Percentiles rank a stretch among this genome's conserved stretches.
These are phyloP conservation scores for Scaptodrosophila latifasciaeformis DNA, from an alignment of 2,888 invertebrate species.

Conservation along the genomic window DNA sequence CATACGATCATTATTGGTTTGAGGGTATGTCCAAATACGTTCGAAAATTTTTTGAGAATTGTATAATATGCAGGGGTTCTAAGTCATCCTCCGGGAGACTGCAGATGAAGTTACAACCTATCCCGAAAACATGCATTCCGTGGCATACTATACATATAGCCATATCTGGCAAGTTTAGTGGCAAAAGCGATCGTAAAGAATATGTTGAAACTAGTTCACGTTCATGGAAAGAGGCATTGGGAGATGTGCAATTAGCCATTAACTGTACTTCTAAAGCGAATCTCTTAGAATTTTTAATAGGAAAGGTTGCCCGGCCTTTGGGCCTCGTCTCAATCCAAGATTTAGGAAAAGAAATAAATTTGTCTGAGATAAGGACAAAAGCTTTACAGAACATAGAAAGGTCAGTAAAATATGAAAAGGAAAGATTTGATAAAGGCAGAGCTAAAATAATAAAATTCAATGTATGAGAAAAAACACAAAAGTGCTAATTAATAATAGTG, in stretches of 20 bases:
- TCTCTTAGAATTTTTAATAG: too few species aligned
- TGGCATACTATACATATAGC: background rate
- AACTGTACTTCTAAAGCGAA: too few species aligned
- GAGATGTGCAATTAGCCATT: too few species aligned
- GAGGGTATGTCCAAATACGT: too few species aligned
- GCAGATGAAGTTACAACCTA: conserved; percentile 2
- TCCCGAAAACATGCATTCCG: conserved; percentile 1
- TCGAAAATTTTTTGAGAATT: too few species aligned
- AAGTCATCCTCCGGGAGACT: background rate
- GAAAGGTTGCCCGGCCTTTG: too few species aligned
- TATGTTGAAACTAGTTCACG: too few species aligned
- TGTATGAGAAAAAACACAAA: background rate
- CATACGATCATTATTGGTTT: too few species aligned
- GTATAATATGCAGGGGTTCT: too few species aligned
- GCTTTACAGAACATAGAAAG: conserved; percentile 3
- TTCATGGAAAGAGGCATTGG: too few species aligned
- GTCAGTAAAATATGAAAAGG: conserved; percentile 1
- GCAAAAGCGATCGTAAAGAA: background rate
- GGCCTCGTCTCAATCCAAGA: too few species aligned
- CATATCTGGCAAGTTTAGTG: background rate
- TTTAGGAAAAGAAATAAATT: too few species aligned
- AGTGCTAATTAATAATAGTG: conserved; percentile 1
- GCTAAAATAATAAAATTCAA: background rate
- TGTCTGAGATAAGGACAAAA: background rate
- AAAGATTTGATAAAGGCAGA: conserved; percentile 5